Evolutionary conservation across 37 sponge, comb jelly and placozoan species (phyloP).

Genomic region (Chondrilla cf. caribensis): DNA sequence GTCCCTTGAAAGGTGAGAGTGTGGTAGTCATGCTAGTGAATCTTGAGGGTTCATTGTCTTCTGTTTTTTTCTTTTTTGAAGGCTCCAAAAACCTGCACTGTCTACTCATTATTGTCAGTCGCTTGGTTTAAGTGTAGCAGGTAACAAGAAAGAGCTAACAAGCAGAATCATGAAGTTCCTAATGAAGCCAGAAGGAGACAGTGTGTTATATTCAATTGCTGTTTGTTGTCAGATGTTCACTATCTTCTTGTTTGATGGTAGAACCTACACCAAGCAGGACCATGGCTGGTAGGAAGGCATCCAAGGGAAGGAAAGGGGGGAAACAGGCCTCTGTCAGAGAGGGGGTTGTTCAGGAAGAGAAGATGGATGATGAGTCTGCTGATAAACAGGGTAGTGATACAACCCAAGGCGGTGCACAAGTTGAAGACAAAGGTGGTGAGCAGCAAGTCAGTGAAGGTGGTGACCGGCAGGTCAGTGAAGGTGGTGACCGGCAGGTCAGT

Average conservation of each 20-base stretch:
- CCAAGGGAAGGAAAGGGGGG: too few relatives aligned
- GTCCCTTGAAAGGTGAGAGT: not conserved
- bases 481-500: too few relatives aligned
- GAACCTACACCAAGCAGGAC: too few relatives aligned
- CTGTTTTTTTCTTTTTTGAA: too few relatives aligned
- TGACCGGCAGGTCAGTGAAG: too few relatives aligned
- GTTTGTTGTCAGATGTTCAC: too few relatives aligned
- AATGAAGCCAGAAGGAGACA: conserved; percentile 20
- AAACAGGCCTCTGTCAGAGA: not conserved
- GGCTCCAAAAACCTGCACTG: conserved; percentile 7
- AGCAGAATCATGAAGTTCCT: conserved; percentile 43
- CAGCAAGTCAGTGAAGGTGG: not conserved
- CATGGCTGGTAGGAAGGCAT: too few relatives aligned
- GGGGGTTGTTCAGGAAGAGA: not conserved
- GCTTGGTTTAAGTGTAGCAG: not conserved
- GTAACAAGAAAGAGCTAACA: conserved; percentile 38
- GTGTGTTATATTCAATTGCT: not conserved
- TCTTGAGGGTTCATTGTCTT: not conserved
- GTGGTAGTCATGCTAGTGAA: not conserved
- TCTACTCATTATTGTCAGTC: not conserved
- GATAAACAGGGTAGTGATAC: not conserved
- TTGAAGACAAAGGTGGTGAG: not conserved
- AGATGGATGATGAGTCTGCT: not conserved
- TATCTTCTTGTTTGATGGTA: too few relatives aligned
- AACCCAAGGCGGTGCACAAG: not conserved